Evolutionary conservation across 2,797 vertebrate genomes (phyloP).

Genomic region (Basileuterus tristriatus): DNA sequence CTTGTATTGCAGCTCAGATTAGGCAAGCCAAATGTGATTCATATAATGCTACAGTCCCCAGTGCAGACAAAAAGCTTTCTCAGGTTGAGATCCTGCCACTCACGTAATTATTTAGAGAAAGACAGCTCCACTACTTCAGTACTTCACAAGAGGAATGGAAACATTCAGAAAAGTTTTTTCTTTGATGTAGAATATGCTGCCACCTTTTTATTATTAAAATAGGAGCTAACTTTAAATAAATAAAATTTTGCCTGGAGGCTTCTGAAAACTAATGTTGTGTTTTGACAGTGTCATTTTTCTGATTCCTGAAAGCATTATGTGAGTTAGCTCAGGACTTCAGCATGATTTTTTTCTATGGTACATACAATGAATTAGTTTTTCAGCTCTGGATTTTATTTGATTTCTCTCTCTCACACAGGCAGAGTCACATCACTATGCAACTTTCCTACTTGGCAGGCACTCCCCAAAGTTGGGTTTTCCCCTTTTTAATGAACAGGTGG

Average conservation of each 20-base stretch:
- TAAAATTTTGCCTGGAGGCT: slow-evolving; percentile 77
- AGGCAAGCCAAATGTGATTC: slow-evolving; percentile 23
- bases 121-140: slow-evolving; percentile 50
- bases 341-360: slow-evolving; percentile 57
- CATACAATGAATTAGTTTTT: slow-evolving; percentile 51
- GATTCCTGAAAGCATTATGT: slow-evolving; percentile 69
- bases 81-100: slow-evolving; percentile 63
- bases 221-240: slow-evolving; percentile 80
- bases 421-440: not conserved
- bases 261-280: slow-evolving; percentile 76
- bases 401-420: not conserved
- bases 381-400: slow-evolving; percentile 52
- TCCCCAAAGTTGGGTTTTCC: not conserved
- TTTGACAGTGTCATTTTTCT: slow-evolving; percentile 75
- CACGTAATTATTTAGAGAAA: slow-evolving; percentile 52
- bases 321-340: slow-evolving; percentile 66
- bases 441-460: not conserved
- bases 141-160: slow-evolving; percentile 73
- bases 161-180: slow-evolving; percentile 74
- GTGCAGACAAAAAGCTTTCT: slow-evolving; percentile 62
- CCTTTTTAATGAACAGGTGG: not conserved
- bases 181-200: slow-evolving; percentile 74
- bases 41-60: slow-evolving; percentile 32
- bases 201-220: slow-evolving; percentile 77
- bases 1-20: not conserved